phyloP scores from a whole-genome alignment of 2,113 vertebrate genomes.

The Gobius niger region DNA sequence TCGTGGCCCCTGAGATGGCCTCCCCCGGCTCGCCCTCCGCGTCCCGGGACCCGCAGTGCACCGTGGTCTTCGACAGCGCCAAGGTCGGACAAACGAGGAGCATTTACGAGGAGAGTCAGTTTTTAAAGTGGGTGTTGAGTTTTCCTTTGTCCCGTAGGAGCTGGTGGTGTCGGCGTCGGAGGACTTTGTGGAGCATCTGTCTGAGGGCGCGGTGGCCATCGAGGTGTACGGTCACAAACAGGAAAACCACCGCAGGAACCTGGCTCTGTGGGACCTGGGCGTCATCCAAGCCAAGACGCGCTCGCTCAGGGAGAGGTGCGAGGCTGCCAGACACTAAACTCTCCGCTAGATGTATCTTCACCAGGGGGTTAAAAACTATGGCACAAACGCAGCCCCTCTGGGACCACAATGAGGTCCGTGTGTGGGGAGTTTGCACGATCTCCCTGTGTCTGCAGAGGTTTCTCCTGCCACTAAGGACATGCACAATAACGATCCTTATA shows the following conservation, averaged over 20 bases:
- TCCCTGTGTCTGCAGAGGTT: too few species aligned
- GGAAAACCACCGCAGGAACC: conserved; percentile 85
- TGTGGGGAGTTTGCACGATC: too few species aligned
- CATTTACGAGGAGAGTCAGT: background rate
- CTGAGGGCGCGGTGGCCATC: conserved; percentile 89
- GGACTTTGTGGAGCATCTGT: conserved; percentile 90
- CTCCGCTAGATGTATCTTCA: background rate
- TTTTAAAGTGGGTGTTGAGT: background rate
- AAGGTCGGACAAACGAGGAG: conserved; percentile 65
- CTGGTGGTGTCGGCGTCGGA: conserved; percentile 85
- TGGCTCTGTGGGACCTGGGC: conserved; percentile 92
- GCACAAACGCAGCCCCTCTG: too few species aligned
- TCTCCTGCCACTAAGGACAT: too few species aligned
- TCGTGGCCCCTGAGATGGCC: conserved; percentile 85
- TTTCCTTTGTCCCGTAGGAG: conserved; percentile 71
- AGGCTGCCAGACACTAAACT: background rate
- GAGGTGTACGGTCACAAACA: conserved; percentile 92
- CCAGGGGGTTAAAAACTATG: too few species aligned
- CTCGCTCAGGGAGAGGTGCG: conserved; percentile 90
- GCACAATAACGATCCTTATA: too few species aligned
- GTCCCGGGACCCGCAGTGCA: conserved; percentile 88
- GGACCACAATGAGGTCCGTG: too few species aligned
- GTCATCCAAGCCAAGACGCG: conserved; percentile 96
- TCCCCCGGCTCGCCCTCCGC: conserved; percentile 73
- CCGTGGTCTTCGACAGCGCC: conserved; percentile 91